A percentile compares a stretch with the other conserved stretches of the same genome.
These are phyloP conservation scores for Rhopalosiphum padi DNA, from an alignment of 1,140 invertebrate genomes.

Conservation along the genomic window DNA sequence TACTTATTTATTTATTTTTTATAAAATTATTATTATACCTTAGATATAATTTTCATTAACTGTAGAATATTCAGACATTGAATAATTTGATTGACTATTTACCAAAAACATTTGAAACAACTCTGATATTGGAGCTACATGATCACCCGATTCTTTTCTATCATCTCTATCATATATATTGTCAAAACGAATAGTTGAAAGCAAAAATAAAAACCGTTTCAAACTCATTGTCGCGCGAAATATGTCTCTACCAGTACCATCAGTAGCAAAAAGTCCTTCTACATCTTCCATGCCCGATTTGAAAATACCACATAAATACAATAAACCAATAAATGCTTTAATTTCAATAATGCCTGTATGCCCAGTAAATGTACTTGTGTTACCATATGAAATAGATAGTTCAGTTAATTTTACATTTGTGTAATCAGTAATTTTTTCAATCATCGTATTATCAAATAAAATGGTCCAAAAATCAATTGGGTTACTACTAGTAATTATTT, in stretches of 20 bases:
- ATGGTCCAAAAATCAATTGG: too few species aligned
- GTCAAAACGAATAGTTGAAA: constrained; percentile 61
- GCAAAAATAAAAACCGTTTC: constrained; percentile 60
- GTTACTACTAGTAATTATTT: too few species aligned
- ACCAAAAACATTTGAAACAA: constrained; percentile 26
- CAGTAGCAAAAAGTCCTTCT: constrained; percentile 60
- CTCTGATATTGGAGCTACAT: constrained; percentile 24
- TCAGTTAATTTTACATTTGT: too few species aligned
- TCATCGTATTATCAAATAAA: too few species aligned
- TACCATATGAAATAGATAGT: background rate
- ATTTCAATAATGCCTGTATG: constrained; percentile 59
- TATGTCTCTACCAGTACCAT: constrained; percentile 61
- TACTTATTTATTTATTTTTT: too few species aligned
- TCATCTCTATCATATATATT: constrained; percentile 58
- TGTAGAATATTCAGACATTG: constrained; percentile 34
- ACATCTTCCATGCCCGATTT: constrained; percentile 61
- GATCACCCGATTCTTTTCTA: constrained; percentile 15
- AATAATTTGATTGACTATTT: constrained; percentile 35
- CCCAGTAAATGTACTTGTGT: background rate
- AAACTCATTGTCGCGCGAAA: constrained; percentile 61
- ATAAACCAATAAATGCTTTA: constrained; percentile 61
- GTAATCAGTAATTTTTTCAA: too few species aligned
- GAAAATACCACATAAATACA: constrained; percentile 60
- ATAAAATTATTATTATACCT: too few species aligned
- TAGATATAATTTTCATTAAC: background rate